Base-by-base conservation (phyloP, 2,888 invertebrate genomes). In the Platycheirus rosarum region DNA sequence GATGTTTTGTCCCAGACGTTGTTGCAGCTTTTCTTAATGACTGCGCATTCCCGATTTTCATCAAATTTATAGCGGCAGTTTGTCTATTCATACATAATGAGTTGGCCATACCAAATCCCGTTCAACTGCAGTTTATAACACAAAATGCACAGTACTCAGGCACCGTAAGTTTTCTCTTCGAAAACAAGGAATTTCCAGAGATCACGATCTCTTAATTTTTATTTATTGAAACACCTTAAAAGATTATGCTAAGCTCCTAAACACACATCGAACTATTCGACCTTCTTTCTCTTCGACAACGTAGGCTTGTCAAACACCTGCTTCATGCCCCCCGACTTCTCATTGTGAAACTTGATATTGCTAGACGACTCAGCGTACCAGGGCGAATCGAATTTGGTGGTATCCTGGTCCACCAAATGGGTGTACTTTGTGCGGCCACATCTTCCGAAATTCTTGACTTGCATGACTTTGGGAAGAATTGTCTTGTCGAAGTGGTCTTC, bases 401-500 rank as follows among this genome's bases (percentile, higher is more conserved):
- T 99, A 88, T 99, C 99, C 90, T 99, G 99, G 91, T 98, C 99
- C 0, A 99, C 98, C 88, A 99, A 92, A 91, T 99, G 99, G 0
- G 99, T 99, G 91, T 99, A 99, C 89, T 99, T 99, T 0, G 99
- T 99, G 63, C 99, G 94, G 4, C 99, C 99, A 60, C 99, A 98
- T 1, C 99, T 95, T 9, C 99, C 99, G 91, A 99, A 99, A 92
- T 99, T 99, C 92, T 99, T 99, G 46, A 99, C 99, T 93, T 99
- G 99, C 99, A 99, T 99, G 86, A 99, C 99, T 92, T 99, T 98
- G 1, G 99, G 99, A 82, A 99, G 90, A 85, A 99, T 96, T 26
- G 98, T 98, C 91, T 99, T 99, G 89, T 99, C 98, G 90, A 99
- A 99, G 90, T 98, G 98, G 93, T 99, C 99, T 87, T 99, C 99